These are phyloP conservation scores for Chrysolophus pictus DNA, from an alignment of 2,797 vertebrate genomes.

Conservation along the genomic window DNA sequence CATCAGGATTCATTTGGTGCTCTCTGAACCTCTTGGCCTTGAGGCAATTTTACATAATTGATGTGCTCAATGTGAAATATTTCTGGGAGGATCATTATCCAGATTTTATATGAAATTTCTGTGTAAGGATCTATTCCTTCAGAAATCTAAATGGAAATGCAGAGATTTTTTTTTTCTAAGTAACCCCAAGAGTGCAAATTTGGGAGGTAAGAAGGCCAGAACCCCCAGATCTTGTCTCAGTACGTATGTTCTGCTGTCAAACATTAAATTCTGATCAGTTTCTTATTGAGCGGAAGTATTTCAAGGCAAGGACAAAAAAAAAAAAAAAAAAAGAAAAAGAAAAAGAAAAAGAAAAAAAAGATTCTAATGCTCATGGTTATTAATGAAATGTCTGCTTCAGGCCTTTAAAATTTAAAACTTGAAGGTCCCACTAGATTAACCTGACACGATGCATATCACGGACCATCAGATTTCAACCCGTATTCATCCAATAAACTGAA, in stretches of 20 bases:
- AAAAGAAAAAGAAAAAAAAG: background rate
- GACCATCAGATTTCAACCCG: constrained; percentile 1
- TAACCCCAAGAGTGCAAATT: background rate
- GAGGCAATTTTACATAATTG: background rate
- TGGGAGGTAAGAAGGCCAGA: constrained; percentile 2
- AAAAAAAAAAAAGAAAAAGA: background rate
- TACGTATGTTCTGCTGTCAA: background rate
- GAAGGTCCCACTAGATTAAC: background rate
- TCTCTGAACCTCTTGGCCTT: background rate
- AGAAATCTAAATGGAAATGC: background rate
- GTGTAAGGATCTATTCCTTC: background rate
- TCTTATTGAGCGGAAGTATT: background rate
- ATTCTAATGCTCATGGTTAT: constrained; percentile 17
- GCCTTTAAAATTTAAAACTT: background rate
- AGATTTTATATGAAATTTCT: background rate
- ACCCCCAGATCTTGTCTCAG: background rate
- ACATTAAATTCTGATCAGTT: background rate
- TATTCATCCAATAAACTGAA: background rate
- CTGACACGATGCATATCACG: background rate
- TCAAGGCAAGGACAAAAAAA: constrained; percentile 21
- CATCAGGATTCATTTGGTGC: constrained; percentile 16
- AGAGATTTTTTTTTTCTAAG: background rate
- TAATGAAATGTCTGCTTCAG: background rate
- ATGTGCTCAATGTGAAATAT: background rate
- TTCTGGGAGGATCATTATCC: background rate